phyloP scores from a whole-genome alignment of 2,888 invertebrate genomes.

The Heliconius sara region DNA sequence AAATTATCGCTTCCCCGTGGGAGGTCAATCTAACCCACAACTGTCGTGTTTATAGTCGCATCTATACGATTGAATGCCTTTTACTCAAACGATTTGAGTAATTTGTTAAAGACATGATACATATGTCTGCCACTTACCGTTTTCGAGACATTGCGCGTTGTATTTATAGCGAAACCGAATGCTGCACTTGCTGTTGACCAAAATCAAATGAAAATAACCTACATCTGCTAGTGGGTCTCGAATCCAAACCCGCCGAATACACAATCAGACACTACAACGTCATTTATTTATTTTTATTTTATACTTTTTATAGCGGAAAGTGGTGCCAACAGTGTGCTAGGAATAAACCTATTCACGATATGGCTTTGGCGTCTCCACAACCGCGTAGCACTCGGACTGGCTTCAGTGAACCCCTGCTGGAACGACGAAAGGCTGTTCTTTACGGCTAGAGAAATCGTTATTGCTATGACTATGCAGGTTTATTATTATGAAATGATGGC shows the following conservation, averaged over 20 bases:
- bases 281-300: background rate
- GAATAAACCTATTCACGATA: conserved; percentile 53
- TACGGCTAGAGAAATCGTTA: conserved; percentile 59
- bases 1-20: too few relatives aligned
- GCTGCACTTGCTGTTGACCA: too few relatives aligned
- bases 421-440: conserved; percentile 58
- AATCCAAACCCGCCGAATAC: too few relatives aligned
- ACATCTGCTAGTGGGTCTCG: background rate
- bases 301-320: conserved; percentile 47
- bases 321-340: conserved; percentile 51
- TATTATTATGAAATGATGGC: conserved; percentile 56
- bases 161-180: too few relatives aligned
- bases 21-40: too few relatives aligned
- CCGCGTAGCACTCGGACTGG: conserved; percentile 53
- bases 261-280: background rate
- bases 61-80: too few relatives aligned
- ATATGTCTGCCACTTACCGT: too few relatives aligned
- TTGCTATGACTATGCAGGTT: conserved; percentile 56
- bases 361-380: conserved; percentile 62
- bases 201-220: background rate
- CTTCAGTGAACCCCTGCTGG: conserved; percentile 59
- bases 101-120: too few relatives aligned
- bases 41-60: too few relatives aligned
- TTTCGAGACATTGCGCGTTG: too few relatives aligned
- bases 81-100: too few relatives aligned